Evolutionary conservation across 2,888 invertebrate genomes (phyloP).

Genomic region (Tetragonula carbonaria): DNA sequence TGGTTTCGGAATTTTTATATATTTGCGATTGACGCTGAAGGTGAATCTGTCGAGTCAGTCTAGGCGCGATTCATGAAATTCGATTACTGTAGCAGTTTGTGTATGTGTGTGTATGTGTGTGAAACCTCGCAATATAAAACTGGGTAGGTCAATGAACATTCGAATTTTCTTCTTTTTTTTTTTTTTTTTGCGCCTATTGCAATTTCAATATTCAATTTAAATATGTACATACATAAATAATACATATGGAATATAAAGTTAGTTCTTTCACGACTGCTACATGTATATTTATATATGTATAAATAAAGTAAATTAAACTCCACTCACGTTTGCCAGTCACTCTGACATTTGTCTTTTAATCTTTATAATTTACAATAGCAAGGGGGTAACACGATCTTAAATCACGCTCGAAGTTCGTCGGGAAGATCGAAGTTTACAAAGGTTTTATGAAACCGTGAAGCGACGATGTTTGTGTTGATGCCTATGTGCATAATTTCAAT

Average conservation of each 20-base stretch:
- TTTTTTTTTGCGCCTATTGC: constrained; percentile 7
- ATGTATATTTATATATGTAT: constrained; percentile 79
- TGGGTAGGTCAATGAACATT: constrained; percentile 31
- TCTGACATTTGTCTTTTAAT: background rate
- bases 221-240: constrained; percentile 62
- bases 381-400: background rate
- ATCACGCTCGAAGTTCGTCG: no score
- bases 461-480: constrained; percentile 24
- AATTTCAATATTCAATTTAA: constrained; percentile 42
- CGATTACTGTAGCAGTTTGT: constrained; percentile 55
- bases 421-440: background rate
- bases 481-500: background rate
- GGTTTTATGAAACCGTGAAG: constrained; percentile 6
- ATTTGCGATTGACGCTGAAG: constrained; percentile 40
- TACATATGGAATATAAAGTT: constrained; percentile 50
- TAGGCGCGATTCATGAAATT: constrained; percentile 56
- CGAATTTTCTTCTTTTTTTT: constrained; percentile 19
- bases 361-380: background rate
- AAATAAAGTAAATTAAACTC: constrained; percentile 71
- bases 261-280: constrained; percentile 71
- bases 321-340: constrained; percentile 50
- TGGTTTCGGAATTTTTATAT: constrained; percentile 51
- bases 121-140: constrained; percentile 48
- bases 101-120: background rate
- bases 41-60: constrained; percentile 38